phyloP scores from a whole-genome alignment of 2,888 invertebrate genomes.

The Dorcus hopei region DNA sequence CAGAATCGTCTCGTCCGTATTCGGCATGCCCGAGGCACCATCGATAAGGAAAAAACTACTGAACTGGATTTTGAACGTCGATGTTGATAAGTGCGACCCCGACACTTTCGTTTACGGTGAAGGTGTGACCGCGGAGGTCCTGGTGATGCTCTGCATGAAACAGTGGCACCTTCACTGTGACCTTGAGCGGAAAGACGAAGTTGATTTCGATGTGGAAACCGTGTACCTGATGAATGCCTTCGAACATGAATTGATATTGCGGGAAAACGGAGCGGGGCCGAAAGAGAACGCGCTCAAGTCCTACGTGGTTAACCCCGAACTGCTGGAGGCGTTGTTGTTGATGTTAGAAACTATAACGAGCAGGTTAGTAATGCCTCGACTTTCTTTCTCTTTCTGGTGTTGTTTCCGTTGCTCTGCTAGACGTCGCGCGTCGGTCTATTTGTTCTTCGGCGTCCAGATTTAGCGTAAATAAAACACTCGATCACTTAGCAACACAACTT shows the following conservation, averaged over 20 bases:
- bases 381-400: too few relatives aligned
- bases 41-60: slow-evolving; percentile 26
- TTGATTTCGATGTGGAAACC: slow-evolving; percentile 30
- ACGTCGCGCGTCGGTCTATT: too few relatives aligned
- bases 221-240: slow-evolving; percentile 36
- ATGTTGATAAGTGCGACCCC: slow-evolving; percentile 22
- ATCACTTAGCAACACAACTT: too few relatives aligned
- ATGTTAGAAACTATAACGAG: background rate
- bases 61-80: slow-evolving; percentile 34
- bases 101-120: slow-evolving; percentile 17
- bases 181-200: background rate
- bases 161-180: slow-evolving; percentile 32
- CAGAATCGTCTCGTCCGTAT: slow-evolving; percentile 39
- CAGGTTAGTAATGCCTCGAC: background rate
- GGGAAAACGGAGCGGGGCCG: background rate
- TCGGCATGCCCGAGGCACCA: slow-evolving; percentile 36
- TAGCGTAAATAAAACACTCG: too few relatives aligned
- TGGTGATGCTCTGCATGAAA: slow-evolving; percentile 37
- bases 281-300: background rate
- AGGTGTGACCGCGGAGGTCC: slow-evolving; percentile 31
- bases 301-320: background rate
- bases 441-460: too few relatives aligned
- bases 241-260: slow-evolving; percentile 24
- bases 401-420: too few relatives aligned
- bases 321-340: background rate